Conservation (phyloP, 2,888 invertebrate genomes). For the Tridacna gigas region DNA sequence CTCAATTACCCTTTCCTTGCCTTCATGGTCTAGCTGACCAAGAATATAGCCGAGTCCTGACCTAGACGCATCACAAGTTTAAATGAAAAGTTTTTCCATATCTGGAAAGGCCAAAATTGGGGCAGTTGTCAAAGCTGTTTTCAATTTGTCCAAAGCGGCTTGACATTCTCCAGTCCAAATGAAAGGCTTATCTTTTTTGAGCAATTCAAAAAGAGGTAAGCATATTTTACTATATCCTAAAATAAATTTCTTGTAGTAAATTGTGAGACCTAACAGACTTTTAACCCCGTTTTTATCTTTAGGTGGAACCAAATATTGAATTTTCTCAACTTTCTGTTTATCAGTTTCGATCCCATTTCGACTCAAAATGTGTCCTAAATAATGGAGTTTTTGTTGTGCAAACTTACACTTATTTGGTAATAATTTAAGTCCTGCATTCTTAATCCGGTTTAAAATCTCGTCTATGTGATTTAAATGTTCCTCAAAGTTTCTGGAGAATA, state of each 20-base stretch:
- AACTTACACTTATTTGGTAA: conserved; percentile 62
- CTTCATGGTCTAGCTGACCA: conserved; percentile 51
- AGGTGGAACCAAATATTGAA: conserved; percentile 53
- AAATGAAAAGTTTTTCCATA: too few relatives aligned
- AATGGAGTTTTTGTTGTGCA: conserved; percentile 49
- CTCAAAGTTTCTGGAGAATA: conserved; percentile 46
- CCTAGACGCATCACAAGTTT: conserved; percentile 60
- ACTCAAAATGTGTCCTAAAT: conserved; percentile 57
- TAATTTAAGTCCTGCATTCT: conserved; percentile 50
- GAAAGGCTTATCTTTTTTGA: too few relatives aligned
- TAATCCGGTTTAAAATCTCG: conserved; percentile 50
- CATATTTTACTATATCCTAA: too few relatives aligned
- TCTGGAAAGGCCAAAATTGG: too few relatives aligned
- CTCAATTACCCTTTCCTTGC: conserved; percentile 55
- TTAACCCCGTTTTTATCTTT: conserved; percentile 46
- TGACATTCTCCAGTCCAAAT: too few relatives aligned
- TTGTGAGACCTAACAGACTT: conserved; percentile 54
- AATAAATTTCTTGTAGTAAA: too few relatives aligned
- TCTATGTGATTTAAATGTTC: conserved; percentile 54
- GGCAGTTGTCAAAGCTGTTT: too few relatives aligned
- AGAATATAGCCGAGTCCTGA: too few relatives aligned
- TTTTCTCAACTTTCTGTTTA: conserved; percentile 48
- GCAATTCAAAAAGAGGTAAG: too few relatives aligned
- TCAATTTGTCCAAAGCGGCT: too few relatives aligned
- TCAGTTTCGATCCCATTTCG: conserved; percentile 59